Evolutionary conservation across 2,888 invertebrate species (phyloP).

Genomic region (Chymomyza caudatula): DNA sequence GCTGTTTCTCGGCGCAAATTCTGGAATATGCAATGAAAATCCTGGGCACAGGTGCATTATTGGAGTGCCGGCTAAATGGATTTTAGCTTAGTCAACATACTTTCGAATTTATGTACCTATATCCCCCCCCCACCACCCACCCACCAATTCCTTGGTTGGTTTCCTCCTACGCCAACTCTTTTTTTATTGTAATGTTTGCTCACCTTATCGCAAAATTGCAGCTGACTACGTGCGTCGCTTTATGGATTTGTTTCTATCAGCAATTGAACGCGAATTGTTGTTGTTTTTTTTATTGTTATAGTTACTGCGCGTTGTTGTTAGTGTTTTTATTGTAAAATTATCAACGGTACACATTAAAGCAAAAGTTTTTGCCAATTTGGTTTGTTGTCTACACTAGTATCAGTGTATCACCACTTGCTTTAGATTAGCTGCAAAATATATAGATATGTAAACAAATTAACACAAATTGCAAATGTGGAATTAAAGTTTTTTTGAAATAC

Average conservation of each 20-base stretch:
- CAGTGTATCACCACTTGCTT: not conserved
- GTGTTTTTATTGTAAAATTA: constrained; percentile 14
- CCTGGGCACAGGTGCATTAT: not conserved
- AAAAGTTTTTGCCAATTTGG: not conserved
- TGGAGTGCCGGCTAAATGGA: not conserved
- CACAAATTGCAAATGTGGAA: not conserved
- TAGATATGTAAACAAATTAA: constrained; percentile 3
- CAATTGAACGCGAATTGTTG: constrained; percentile 32
- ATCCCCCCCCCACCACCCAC: no score
- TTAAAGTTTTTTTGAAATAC: not conserved
- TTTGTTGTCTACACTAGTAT: constrained; percentile 1
- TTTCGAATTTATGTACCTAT: not conserved
- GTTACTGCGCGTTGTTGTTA: constrained; percentile 7
- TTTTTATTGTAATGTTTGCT: constrained; percentile 40
- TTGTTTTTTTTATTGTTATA: constrained; percentile 20
- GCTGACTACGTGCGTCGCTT: constrained; percentile 52
- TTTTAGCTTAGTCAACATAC: not conserved
- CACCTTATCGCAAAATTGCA: constrained; percentile 66
- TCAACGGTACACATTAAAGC: constrained; percentile 36
- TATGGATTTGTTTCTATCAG: constrained; percentile 46
- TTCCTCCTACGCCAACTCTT: not conserved
- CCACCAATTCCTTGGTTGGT: no score
- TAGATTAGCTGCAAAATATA: constrained; percentile 9
- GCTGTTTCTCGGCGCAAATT: constrained; percentile 42
- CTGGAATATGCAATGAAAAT: not conserved